Percentiles rank a stretch among this genome's conserved stretches.
These are phyloP conservation scores for Embidobia sp. DNA, from an alignment of 2,888 invertebrate species.

Conservation along the genomic window DNA sequence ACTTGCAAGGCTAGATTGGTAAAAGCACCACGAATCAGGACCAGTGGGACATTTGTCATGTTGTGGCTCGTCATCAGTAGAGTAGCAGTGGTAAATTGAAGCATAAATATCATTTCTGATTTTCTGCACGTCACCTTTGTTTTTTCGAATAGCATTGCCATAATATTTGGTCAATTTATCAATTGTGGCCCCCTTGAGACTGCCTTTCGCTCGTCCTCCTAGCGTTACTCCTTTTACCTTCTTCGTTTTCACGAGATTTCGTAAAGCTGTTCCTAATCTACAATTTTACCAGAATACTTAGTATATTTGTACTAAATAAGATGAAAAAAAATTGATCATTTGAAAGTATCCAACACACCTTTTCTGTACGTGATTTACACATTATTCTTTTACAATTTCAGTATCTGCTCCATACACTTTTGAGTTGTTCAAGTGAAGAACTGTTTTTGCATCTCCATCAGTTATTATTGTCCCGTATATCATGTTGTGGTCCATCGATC, in stretches of 20 bases:
- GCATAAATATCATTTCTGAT: constrained; percentile 9
- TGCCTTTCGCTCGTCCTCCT: constrained; percentile 11
- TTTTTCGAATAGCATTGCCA: constrained; percentile 10
- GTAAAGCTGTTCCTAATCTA: constrained; percentile 13
- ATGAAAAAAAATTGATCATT: neutral
- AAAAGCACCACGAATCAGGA: constrained; percentile 5
- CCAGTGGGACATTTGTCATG: constrained; percentile 22
- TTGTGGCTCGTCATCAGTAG: constrained; percentile 1
- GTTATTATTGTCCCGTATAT: too few relatives aligned
- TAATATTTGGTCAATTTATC: constrained; percentile 16
- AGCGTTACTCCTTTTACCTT: constrained; percentile 6
- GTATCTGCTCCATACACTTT: constrained; percentile 23
- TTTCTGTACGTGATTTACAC: constrained; percentile 25
- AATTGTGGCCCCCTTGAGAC: constrained; percentile 9
- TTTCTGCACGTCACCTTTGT: neutral
- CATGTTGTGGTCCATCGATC: too few relatives aligned
- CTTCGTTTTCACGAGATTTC: constrained; percentile 11
- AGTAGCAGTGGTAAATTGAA: constrained; percentile 7
- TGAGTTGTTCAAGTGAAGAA: constrained; percentile 18
- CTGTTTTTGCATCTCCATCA: constrained; percentile 35
- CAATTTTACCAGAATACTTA: too few relatives aligned
- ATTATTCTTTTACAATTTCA: constrained; percentile 26
- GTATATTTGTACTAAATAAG: neutral
- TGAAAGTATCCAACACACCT: constrained; percentile 13
- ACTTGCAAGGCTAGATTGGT: constrained; percentile 8